These are phyloP conservation scores for Rhinatrema bivittatum DNA, from an alignment of 2,797 vertebrate species.

Conservation along the genomic window DNA sequence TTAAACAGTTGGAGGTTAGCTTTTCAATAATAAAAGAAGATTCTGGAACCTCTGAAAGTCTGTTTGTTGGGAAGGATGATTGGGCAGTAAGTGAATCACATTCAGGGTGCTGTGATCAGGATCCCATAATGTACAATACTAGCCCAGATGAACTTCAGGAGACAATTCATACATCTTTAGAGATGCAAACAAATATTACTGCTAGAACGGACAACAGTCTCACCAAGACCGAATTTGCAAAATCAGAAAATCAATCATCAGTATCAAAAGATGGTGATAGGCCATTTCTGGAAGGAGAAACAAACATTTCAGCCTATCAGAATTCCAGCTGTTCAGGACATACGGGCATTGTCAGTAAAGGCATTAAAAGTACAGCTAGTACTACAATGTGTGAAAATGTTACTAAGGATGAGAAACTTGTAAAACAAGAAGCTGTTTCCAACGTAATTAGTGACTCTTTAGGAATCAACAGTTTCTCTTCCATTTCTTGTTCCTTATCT, in stretches of 20 bases:
- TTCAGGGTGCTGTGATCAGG: not conserved
- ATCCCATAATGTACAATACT: not conserved
- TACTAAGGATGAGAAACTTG: not conserved
- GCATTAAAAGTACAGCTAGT: not conserved
- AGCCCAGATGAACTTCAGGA: not conserved
- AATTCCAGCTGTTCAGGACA: constrained; percentile 12
- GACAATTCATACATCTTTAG: not conserved
- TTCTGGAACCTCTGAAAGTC: constrained; percentile 17
- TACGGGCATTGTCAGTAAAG: constrained; percentile 4
- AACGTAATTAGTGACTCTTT: constrained; percentile 6
- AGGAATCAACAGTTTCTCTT: constrained; percentile 1
- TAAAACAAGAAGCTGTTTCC: constrained; percentile 22
- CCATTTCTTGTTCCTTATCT: constrained; percentile 26
- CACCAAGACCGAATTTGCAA: constrained; percentile 4
- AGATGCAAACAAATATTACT: not conserved
- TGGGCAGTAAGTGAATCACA: constrained; percentile 8
- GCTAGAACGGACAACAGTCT: not conserved
- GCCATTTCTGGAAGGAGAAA: not conserved
- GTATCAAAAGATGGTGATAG: not conserved
- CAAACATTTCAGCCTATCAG: constrained; percentile 7
- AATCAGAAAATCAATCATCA: not conserved
- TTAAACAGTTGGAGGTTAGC: constrained; percentile 67
- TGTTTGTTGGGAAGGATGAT: constrained; percentile 23
- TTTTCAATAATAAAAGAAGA: constrained; percentile 32
- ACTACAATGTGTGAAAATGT: not conserved